Base-by-base conservation (phyloP, 2,113 vertebrate species). In the Pica pica region DNA sequence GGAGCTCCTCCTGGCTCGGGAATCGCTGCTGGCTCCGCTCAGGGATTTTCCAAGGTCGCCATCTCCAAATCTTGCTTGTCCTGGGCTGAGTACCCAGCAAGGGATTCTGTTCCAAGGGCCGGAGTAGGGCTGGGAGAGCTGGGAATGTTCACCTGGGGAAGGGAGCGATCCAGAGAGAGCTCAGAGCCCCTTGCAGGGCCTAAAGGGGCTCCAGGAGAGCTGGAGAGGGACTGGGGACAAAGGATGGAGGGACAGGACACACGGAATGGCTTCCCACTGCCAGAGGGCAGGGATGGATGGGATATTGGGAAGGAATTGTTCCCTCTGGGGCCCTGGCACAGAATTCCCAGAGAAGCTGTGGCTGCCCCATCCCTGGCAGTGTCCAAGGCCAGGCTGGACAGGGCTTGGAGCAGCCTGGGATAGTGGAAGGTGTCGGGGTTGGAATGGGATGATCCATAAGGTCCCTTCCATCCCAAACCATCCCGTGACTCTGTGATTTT, bases 321-420 rank as follows among this genome's bases (percentile, higher is more conserved):
- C 5, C 4, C 47, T 9, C 10, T 2, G 33, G 47, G 65, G 44
- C 31, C 11, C 64, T 46, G 44, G 26, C 26, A 11, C 26, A 21
- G 61, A 5, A 19, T 80, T 19, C 50, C 27, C 33, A 19, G 77
- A 19, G 26, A 5, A 64, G 14, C 24, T 53, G 47, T 17, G 37
- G 31, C 37, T 64, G 24, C 15, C 30, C 47, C 60, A 55, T 55
- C 49, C 49, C 49, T 44, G 49, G 12, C 0, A 55, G 49, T 37
- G 39, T 7, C 49, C 77, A 18, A 44, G 49, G 60, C 9, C 14
- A 14, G 31, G 26, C 0, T 64, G 76, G 59, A 22, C 0, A 0
- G 59, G 8, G 22, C 8, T 42, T 42, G 47, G 49, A 56, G 33
- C 50, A 30, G 0, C 16, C 21, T 67, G 77, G n/a, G 41, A 24